These are phyloP conservation scores for Cotesia typhae DNA, from an alignment of 1,140 invertebrate genomes.

Conservation along the genomic window DNA sequence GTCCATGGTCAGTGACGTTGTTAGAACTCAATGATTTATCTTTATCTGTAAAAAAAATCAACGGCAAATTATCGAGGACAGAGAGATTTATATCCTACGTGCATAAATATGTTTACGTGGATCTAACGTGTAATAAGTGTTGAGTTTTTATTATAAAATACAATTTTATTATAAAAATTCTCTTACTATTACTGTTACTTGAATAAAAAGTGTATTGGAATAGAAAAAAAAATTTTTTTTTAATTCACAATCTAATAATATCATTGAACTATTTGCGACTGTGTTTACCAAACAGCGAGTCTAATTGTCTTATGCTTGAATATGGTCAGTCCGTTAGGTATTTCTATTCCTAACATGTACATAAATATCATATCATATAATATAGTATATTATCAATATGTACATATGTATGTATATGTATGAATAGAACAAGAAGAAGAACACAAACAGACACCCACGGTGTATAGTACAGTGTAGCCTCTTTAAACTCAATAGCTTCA, in stretches of 20 bases:
- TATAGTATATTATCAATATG: background rate
- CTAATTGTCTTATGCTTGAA: conserved; percentile 23
- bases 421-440: no score
- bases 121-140: no score
- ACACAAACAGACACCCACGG: conserved; percentile 1
- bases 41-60: conserved; percentile 19
- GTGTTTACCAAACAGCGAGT: conserved; percentile 3
- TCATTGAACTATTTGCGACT: conserved; percentile 1
- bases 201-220: background rate
- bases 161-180: background rate
- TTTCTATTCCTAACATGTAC: conserved; percentile 5
- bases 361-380: background rate
- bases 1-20: conserved; percentile 33
- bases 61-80: conserved; percentile 32
- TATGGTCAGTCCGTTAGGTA: conserved; percentile 25
- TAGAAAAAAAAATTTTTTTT: background rate
- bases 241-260: background rate
- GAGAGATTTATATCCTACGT: conserved; percentile 27
- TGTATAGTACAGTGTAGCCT: background rate
- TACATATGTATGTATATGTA: background rate
- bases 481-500: conserved; percentile 28
- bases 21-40: conserved; percentile 32
- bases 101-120: conserved; percentile 14
- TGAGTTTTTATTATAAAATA: background rate
- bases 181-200: background rate